Base-by-base conservation (phyloP, 2,113 vertebrate species). In the Cettia cetti region DNA sequence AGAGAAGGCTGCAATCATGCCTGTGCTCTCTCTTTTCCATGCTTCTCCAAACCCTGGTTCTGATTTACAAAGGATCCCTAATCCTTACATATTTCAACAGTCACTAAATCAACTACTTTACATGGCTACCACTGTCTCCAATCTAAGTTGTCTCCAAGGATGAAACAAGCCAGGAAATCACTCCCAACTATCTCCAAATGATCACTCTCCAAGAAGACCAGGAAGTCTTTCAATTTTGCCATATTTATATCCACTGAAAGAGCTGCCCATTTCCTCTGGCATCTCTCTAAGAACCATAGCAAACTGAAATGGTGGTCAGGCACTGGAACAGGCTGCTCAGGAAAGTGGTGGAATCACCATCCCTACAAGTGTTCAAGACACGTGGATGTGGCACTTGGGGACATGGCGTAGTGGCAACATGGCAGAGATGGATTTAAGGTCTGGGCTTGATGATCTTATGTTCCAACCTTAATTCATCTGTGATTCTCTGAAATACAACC, bases 401-500 rank as follows among this genome's bases (percentile, higher is more conserved):
- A 56, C 64, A 33, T 10, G 22, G 7, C 39, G 42, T 33, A 24
- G n/a, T 56, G 35, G 15, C 23, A 56, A 35, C 14, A 15, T 13
- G 40, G 30, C 30, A 68, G 17, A 47, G n/a, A 27, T 61, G 54
- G 15, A 30, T 10, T 69, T 61, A 19, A 42, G 7, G 1, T 56
- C 45, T 74, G 8, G 26, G 33, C 31, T 42, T 2, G 0, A 54
- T 0, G 0, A 17, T 70, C 22, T 23, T 37, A 4, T 37, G 28
- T 44, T 63, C 15, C 35, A 77, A 28, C 22, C 63, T 37, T 42
- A 21, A 37, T 76, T 56, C 16, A 35, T 28, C 31, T 33, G 27
- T 70, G 31, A 49, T 49, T 50, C 64, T 20, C 24, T 31, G 26
- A 88, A 87, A 82, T 37, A 31, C 39, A 80, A 6, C 40, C 8